Base-by-base conservation (phyloP, 1,140 invertebrate species). In the Drosophila suzukii region DNA sequence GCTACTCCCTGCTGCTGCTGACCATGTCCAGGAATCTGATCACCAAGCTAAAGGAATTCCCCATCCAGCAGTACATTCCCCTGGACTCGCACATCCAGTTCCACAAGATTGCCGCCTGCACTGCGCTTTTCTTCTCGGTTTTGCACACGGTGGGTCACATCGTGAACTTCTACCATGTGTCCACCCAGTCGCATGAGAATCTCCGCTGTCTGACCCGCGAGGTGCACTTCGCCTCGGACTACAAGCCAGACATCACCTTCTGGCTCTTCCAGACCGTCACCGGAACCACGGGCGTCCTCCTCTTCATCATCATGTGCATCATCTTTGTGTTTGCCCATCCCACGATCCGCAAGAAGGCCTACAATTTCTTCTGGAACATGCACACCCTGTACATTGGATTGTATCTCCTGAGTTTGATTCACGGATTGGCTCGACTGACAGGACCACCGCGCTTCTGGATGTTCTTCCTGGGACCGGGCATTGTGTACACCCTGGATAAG, bases 161-260 rank as follows among this genome's bases (percentile, higher is more conserved):
- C 82, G 97, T 99, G 24, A 99, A 99, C 93, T 99, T 99, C 92
- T 99, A 99, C 93, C 98, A 99, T 89, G 96, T 99, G 0, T 98
- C 98, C 2, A 99, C 98, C 0, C 99, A 99, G 91, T 98, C 98
- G 0, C 94, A 99, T 0, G 97, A 98, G 84, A 97, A 99, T 92
- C 94, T 99, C 10, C 95, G 97, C 24, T 99, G 99, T 93, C 94
- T 99, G 2, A 99, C 99, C 0, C 96, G 97, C 70, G 98, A 99
- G 93, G 95, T 99, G 53, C 96, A 96, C 90, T 99, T 98, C 90
- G 96, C 97, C 8, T 97, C 97, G 1, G 98, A 99, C 91, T 97
- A 97, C 57, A 95, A 96, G 81, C 97, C 97, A 0, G 97, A 96
- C 12, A 98, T 99, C 53, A 96, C 96, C 0, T 98, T 97, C 89